A percentile compares a stretch with the other conserved stretches of the same genome.
These are phyloP conservation scores for Drosophila limbata DNA, from an alignment of 2,888 invertebrate genomes.

Conservation along the genomic window DNA sequence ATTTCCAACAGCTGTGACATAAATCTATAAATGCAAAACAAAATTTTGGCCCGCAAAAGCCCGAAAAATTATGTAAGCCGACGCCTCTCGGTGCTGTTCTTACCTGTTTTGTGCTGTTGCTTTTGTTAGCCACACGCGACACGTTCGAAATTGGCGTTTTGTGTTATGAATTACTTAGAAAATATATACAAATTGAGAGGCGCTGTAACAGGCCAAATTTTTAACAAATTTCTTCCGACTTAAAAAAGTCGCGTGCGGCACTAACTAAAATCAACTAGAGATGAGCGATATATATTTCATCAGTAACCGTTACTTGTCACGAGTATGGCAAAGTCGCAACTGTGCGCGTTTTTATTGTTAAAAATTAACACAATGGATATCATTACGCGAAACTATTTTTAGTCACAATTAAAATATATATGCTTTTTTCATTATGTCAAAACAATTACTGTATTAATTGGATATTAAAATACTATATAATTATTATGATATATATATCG, in stretches of 20 bases:
- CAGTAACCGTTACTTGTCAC: constrained; percentile 9
- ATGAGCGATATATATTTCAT: constrained; percentile 3
- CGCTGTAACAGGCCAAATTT: constrained; percentile 27
- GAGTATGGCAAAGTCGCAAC: background rate
- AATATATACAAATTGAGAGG: constrained; percentile 42
- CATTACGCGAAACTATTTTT: no score
- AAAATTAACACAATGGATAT: no score
- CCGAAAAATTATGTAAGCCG: constrained; percentile 66
- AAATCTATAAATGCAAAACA: constrained; percentile 40
- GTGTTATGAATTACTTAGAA: constrained; percentile 26
- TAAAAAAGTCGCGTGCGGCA: constrained; percentile 68
- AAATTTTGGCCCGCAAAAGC: constrained; percentile 35
- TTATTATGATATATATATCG: no score
- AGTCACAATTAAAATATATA: no score
- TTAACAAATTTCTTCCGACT: constrained; percentile 47
- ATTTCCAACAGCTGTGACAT: constrained; percentile 46
- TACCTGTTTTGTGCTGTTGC: constrained; percentile 41
- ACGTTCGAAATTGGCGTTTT: constrained; percentile 17
- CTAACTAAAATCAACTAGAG: constrained; percentile 55
- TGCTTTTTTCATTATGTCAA: no score
- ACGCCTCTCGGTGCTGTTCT: constrained; percentile 16
- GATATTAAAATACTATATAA: no score
- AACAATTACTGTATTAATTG: no score
- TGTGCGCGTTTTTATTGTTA: no score
- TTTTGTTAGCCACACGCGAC: constrained; percentile 40